Evolutionary conservation across 53 echinoderm and acorn worm genomes (phyloP).

Genomic region (Arbacia lixula): DNA sequence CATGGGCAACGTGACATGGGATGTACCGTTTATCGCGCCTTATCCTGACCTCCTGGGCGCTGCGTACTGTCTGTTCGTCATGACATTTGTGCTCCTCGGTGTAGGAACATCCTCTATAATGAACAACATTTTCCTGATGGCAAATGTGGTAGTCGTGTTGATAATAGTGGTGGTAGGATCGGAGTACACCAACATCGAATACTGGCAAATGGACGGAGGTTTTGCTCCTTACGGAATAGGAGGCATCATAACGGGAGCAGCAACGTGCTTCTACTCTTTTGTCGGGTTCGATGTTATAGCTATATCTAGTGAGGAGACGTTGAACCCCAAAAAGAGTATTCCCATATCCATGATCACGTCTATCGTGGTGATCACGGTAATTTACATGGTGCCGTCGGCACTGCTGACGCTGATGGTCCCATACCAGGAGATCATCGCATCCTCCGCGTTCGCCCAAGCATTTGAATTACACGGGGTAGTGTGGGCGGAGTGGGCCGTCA

Average conservation of each 20-base stretch:
- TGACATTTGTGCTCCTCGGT: slow-evolving; percentile 55
- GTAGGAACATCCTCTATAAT: slow-evolving; percentile 2
- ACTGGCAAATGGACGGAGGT: slow-evolving; percentile 45
- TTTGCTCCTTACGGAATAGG: slow-evolving; percentile 66
- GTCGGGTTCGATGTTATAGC: slow-evolving; percentile 79
- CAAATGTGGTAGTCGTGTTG: background rate
- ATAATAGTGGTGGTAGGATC: slow-evolving; percentile 68
- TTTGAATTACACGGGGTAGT: slow-evolving; percentile 52
- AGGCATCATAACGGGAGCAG: slow-evolving; percentile 70
- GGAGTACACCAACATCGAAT: slow-evolving; percentile 48
- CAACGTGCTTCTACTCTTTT: slow-evolving; percentile 76
- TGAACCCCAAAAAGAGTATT: slow-evolving; percentile 63
- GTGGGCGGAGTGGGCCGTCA: slow-evolving; percentile 75
- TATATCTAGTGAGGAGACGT: slow-evolving; percentile 73
- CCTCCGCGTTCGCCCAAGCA: slow-evolving; percentile 68
- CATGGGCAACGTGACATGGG: slow-evolving; percentile 52
- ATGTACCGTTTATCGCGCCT: slow-evolving; percentile 61
- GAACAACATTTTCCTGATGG: slow-evolving; percentile 8
- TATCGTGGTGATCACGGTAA: slow-evolving; percentile 47
- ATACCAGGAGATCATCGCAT: slow-evolving; percentile 42
- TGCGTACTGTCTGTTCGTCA: slow-evolving; percentile 51
- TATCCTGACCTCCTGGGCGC: slow-evolving; percentile 62
- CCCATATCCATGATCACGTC: slow-evolving; percentile 65
- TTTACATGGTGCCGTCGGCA: slow-evolving; percentile 67
- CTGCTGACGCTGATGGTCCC: slow-evolving; percentile 72